A percentile compares a stretch with the other conserved stretches of the same genome.
These are phyloP conservation scores for Drosophila santomea DNA, from an alignment of 1,140 invertebrate genomes.

Conservation along the genomic window DNA sequence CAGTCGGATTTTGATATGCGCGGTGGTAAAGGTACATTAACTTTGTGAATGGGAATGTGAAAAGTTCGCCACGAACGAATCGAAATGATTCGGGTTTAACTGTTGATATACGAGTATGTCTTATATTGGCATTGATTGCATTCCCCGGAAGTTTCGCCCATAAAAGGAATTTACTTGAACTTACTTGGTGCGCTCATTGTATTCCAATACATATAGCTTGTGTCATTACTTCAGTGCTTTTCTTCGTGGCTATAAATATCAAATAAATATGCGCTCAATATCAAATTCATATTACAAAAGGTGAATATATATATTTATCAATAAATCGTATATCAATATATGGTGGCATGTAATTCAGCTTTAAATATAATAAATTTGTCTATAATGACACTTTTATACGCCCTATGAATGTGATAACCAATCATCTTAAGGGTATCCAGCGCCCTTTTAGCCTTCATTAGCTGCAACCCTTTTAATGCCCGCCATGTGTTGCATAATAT, in stretches of 20 bases:
- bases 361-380: neutral
- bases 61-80: constrained; percentile 21
- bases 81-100: constrained; percentile 18
- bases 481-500: constrained; percentile 75
- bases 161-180: constrained; percentile 35
- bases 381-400: constrained; percentile 14
- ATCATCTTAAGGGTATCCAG: constrained; percentile 20
- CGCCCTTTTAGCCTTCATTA: constrained; percentile 37
- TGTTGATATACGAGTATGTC: constrained; percentile 30
- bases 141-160: constrained; percentile 23
- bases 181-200: constrained; percentile 6
- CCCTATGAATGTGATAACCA: constrained; percentile 1
- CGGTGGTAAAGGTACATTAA: constrained; percentile 38
- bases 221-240: neutral
- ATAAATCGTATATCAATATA: neutral
- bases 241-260: too few species aligned
- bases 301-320: too few species aligned
- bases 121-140: constrained; percentile 15
- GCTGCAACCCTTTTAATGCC: constrained; percentile 51
- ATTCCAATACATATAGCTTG: constrained; percentile 7
- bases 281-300: too few species aligned
- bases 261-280: too few species aligned
- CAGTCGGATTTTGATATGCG: neutral
- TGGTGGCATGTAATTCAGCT: neutral
- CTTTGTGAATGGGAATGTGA: constrained; percentile 38